Conservation (phyloP, 2,888 invertebrate species). For the Lasioglossum villosulum region DNA sequence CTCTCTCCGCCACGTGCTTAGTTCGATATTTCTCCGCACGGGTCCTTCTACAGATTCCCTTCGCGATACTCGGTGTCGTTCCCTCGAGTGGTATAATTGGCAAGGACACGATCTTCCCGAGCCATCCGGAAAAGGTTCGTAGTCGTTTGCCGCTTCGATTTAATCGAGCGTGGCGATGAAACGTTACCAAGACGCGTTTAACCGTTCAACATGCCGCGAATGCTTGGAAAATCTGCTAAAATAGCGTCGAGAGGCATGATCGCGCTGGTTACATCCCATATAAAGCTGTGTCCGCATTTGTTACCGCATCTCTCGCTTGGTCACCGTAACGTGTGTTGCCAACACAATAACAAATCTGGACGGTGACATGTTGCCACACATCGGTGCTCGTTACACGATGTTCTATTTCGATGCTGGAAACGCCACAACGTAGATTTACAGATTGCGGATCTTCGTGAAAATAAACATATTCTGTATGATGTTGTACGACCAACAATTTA, state of each 20-base stretch:
- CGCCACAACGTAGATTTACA: background rate
- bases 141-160: background rate
- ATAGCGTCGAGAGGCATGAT: background rate
- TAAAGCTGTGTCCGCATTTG: background rate
- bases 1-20: background rate
- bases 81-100: background rate
- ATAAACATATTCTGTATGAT: no score
- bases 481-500: no score
- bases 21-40: slow-evolving; percentile 16
- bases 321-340: background rate
- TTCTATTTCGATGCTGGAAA: background rate
- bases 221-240: background rate
- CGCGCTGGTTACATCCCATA: background rate
- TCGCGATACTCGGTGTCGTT: background rate
- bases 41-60: background rate
- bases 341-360: background rate
- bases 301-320: background rate
- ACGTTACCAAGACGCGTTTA: background rate
- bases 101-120: background rate
- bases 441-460: no score
- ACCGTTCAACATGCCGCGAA: background rate
- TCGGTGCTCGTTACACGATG: background rate
- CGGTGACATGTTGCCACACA: background rate
- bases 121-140: background rate
- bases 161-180: background rate